Evolutionary conservation across 2,888 invertebrate species (phyloP), one percentile per base, ranked within the genome.

Genomic region (Pilophorus perplexus): DNA sequence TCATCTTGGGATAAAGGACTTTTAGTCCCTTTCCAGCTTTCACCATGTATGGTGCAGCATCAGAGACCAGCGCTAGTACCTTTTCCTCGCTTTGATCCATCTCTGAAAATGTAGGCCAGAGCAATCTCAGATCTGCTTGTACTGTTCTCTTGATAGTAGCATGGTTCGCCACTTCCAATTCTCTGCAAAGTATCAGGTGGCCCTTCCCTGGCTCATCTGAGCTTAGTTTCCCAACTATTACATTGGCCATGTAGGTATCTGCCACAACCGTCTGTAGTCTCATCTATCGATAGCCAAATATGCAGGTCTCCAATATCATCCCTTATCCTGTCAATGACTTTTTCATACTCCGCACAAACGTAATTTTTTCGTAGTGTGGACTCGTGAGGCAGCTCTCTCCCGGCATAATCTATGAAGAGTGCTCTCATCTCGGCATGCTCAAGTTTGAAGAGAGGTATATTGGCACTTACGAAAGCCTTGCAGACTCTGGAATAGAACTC

Each of bases 231-330:
- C 52, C 52, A 16, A 52, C n/a, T n/a, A n/a, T n/a, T n/a, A n/a
- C n/a, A n/a, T n/a, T 12, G n/a, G n/a, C n/a, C n/a, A n/a, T n/a
- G n/a, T n/a, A n/a, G n/a, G 37, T 55, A 55, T n/a, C 55, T 33
- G 12, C 55, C 55, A 37, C 38, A 37, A 25, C 16, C 42, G 23
- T 57, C 59, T 8, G 60, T 54, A 4, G 60, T 67, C 44, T 69
- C 65, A 10, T 67, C 67, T 12, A 65, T 59, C 16, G 65, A 67
- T 12, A 65, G 33, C 55, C 55, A 69, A 20, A 69, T 59, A 10
- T 48, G 52, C n/a, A 23, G 10, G 14, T 37, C 42, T 25, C 37
- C 60, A n/a, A 69, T 67, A 48, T 67, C 38, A 27, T 65, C 28
- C 37, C 66, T 48, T 20, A 67, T 67, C 3, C 40, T 12, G 6